Evolutionary conservation across 30 jellyfish, hydroid and myxozoan species (phyloP).

Genomic region (Phacellophora camtschatica): DNA sequence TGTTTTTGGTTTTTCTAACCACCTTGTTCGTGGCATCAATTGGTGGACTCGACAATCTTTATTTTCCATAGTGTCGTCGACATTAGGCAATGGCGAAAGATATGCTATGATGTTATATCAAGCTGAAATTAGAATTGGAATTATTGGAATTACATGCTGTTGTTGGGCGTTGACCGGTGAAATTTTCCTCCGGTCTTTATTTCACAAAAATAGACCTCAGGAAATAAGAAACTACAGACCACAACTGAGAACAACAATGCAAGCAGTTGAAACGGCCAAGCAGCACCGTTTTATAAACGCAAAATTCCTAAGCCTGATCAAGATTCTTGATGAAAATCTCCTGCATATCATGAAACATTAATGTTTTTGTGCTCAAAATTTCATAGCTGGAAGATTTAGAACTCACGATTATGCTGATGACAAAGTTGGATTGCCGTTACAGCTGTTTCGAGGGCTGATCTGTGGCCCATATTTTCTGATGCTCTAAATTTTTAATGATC

Average conservation of each 20-base stretch:
- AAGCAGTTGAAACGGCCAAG: neutral
- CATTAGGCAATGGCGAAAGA: no score
- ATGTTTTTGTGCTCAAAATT: constrained; percentile 2
- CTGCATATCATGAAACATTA: constrained; percentile 31
- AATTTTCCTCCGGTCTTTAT: neutral
- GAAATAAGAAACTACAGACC: neutral
- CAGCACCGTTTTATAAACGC: neutral
- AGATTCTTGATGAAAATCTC: neutral
- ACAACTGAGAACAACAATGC: neutral
- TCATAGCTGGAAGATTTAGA: constrained; percentile 32
- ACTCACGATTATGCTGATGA: constrained; percentile 1
- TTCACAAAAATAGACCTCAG: neutral
- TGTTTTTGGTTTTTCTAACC: no score
- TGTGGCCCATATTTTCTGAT: neutral
- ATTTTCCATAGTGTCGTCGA: no score
- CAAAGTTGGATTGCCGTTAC: constrained; percentile 14
- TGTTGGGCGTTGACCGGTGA: neutral
- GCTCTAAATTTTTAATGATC: constrained; percentile 61
- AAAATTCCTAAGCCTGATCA: neutral
- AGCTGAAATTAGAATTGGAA: no score
- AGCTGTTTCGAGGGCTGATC: constrained; percentile 31
- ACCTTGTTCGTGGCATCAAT: no score
- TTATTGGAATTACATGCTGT: no score
- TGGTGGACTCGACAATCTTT: no score
- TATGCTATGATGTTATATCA: no score